Percentiles rank a stretch among this genome's conserved stretches.
phyloP scores from a whole-genome alignment of 1,140 invertebrate genomes.

The Maniola jurtina region DNA sequence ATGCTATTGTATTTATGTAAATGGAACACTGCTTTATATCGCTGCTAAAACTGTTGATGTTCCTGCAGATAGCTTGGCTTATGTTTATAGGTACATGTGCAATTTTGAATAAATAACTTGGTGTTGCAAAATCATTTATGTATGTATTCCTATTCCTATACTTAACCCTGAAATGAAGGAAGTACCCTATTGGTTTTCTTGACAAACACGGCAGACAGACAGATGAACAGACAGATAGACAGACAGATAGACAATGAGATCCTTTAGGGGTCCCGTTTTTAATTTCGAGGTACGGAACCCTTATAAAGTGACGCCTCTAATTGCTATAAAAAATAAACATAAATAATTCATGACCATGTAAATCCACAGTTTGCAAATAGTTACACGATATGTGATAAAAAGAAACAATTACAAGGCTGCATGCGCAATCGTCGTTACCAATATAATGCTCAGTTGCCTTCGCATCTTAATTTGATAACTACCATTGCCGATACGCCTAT shows the following conservation, averaged over 20 bases:
- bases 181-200: neutral
- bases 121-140: conserved; percentile 11
- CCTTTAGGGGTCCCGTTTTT: too few relatives aligned
- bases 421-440: conserved; percentile 37
- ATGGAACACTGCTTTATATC: conserved; percentile 43
- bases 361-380: conserved; percentile 20
- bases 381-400: conserved; percentile 24
- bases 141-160: neutral
- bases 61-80: conserved; percentile 9
- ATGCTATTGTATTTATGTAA: conserved; percentile 43
- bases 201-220: too few relatives aligned
- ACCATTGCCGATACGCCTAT: conserved; percentile 47
- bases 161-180: neutral
- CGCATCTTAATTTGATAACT: conserved; percentile 52
- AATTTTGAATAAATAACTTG: conserved; percentile 13
- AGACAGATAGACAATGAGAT: too few relatives aligned
- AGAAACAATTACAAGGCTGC: conserved; percentile 30
- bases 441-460: conserved; percentile 47
- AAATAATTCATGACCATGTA: conserved; percentile 16
- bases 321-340: conserved; percentile 9
- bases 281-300: too few relatives aligned
- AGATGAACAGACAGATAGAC: too few relatives aligned
- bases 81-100: conserved; percentile 9
- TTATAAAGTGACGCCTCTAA: neutral
- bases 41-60: conserved; percentile 34